Evolutionary conservation across 2,888 invertebrate species (phyloP).

Genomic region (Drosophila dives): DNA sequence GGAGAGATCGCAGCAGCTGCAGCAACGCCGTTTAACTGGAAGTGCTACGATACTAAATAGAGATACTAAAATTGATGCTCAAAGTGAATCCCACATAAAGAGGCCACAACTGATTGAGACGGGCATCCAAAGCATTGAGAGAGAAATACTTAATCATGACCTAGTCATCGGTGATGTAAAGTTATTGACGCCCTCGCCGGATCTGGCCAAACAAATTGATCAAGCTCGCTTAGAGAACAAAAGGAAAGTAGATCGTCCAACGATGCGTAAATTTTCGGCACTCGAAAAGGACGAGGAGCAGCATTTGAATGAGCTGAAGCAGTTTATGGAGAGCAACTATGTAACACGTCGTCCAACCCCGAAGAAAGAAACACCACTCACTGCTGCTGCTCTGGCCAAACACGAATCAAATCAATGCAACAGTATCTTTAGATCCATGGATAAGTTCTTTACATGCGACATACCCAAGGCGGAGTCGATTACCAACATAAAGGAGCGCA

Average conservation of each 20-base stretch:
- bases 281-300: constrained; percentile 74
- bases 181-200: constrained; percentile 67
- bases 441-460: constrained; percentile 69
- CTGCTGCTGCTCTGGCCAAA: constrained; percentile 6
- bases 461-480: constrained; percentile 75
- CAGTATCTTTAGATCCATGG: constrained; percentile 75
- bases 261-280: constrained; percentile 67
- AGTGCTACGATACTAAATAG: constrained; percentile 7
- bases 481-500: constrained; percentile 72
- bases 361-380: constrained; percentile 43
- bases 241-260: constrained; percentile 33
- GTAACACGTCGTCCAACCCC: constrained; percentile 57
- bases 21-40: constrained; percentile 20
- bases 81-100: neutral
- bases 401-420: constrained; percentile 53
- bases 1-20: constrained; percentile 16
- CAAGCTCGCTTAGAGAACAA: constrained; percentile 50
- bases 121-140: constrained; percentile 73
- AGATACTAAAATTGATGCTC: constrained; percentile 3
- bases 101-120: constrained; percentile 43
- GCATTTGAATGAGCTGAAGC: constrained; percentile 78
- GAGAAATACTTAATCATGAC: constrained; percentile 75
- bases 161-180: constrained; percentile 72
- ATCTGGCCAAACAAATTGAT: constrained; percentile 67
- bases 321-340: constrained; percentile 75